These are phyloP conservation scores for Mustelus asterias DNA, from an alignment of 2,113 vertebrate genomes.

Conservation along the genomic window DNA sequence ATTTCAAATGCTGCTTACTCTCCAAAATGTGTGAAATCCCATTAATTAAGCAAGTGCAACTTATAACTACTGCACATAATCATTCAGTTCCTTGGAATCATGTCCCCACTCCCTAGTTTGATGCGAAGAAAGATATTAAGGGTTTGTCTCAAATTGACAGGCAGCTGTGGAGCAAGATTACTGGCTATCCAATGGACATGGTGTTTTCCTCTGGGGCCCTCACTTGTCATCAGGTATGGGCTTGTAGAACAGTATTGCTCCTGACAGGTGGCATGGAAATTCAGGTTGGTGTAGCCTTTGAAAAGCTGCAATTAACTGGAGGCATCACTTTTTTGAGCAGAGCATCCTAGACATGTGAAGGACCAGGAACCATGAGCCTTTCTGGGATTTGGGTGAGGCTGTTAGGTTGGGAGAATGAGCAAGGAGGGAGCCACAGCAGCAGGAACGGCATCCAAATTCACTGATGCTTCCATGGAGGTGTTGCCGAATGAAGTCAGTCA, in stretches of 20 bases:
- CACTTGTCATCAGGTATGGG: too few relatives aligned
- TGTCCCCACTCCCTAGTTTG: not conserved
- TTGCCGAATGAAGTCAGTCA: not conserved
- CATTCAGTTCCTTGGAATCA: not conserved
- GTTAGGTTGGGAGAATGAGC: not conserved
- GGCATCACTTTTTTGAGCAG: not conserved
- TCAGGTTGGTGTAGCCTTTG: not conserved
- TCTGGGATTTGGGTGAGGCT: not conserved
- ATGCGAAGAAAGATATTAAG: not conserved
- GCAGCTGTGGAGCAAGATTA: too few relatives aligned
- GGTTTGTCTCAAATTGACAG: too few relatives aligned
- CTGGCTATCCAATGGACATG: too few relatives aligned
- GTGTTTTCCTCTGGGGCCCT: too few relatives aligned
- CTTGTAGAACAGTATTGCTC: too few relatives aligned
- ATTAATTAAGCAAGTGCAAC: not conserved
- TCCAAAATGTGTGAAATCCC: not conserved
- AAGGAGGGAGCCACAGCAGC: not conserved
- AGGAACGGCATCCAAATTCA: not conserved
- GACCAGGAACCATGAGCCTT: not conserved
- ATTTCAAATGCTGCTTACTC: not conserved
- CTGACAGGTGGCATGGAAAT: not conserved
- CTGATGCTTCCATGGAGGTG: not conserved
- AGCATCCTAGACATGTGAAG: not conserved
- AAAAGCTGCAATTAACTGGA: not conserved
- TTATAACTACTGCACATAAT: not conserved